A percentile compares a stretch with the other conserved stretches of the same genome.
These are phyloP conservation scores for Neopelma chrysocephalum DNA, from an alignment of 2,797 vertebrate species.

Conservation along the genomic window DNA sequence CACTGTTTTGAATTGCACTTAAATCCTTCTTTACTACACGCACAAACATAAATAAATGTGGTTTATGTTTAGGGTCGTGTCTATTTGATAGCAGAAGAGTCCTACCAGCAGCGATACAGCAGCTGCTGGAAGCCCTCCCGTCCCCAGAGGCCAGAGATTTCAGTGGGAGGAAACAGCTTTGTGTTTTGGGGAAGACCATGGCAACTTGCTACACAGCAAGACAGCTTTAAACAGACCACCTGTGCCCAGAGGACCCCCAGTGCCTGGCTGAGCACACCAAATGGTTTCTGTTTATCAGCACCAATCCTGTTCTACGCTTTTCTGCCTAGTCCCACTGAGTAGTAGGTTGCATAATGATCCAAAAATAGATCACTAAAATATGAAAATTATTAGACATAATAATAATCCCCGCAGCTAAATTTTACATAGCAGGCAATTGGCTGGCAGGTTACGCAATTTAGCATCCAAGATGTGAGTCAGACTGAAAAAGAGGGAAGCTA, in stretches of 20 bases:
- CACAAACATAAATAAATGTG: neutral
- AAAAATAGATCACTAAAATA: constrained; percentile 34
- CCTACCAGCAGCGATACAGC: neutral
- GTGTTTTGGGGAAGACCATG: neutral
- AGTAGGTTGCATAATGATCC: constrained; percentile 15
- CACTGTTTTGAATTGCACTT: neutral
- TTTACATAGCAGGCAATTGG: constrained; percentile 9
- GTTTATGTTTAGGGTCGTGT: neutral
- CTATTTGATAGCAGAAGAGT: neutral
- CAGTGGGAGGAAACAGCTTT: neutral
- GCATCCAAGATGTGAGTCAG: constrained; percentile 48
- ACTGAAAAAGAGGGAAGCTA: neutral
- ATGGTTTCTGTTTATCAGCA: neutral
- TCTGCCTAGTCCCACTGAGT: neutral
- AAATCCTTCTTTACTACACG: neutral
- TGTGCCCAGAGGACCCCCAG: neutral
- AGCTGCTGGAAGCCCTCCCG: neutral
- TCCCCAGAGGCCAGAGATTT: neutral
- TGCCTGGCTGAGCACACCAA: neutral
- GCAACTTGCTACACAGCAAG: neutral
- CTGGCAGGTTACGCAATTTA: constrained; percentile 41
- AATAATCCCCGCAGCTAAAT: constrained; percentile 35
- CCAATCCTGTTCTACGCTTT: neutral
- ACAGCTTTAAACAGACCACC: neutral
- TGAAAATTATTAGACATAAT: constrained; percentile 45